A percentile compares a stretch with the other conserved stretches of the same genome.
phyloP scores from a whole-genome alignment of 2,888 invertebrate species.

The Tetragonula carbonaria region DNA sequence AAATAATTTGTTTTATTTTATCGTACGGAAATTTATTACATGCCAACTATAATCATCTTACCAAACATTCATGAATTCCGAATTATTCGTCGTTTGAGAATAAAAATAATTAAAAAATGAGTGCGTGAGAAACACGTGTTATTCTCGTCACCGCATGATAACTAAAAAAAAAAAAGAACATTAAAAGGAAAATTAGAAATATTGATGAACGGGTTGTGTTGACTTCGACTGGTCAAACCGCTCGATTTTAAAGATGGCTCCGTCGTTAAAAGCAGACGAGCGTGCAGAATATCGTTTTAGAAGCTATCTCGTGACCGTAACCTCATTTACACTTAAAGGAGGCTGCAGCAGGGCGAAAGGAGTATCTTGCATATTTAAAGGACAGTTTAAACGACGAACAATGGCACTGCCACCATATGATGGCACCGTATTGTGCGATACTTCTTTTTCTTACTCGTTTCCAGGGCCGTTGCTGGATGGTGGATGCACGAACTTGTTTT shows the following conservation, averaged over 20 bases:
- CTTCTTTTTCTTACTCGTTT: constrained; percentile 40
- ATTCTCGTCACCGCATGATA: not conserved
- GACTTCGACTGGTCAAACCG: constrained; percentile 18
- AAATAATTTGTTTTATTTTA: not conserved
- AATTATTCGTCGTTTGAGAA: not conserved
- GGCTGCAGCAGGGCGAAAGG: constrained; percentile 35
- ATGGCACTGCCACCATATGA: constrained; percentile 45
- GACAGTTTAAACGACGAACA: constrained; percentile 51
- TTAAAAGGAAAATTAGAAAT: not conserved
- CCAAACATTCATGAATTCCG: not conserved
- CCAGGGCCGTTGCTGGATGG: constrained; percentile 44
- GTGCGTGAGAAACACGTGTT: not conserved
- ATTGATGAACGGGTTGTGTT: constrained; percentile 2
- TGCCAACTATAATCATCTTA: not conserved
- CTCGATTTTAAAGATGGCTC: constrained; percentile 21
- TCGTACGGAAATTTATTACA: not conserved
- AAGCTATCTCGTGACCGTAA: constrained; percentile 27
- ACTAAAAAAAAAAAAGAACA: no score
- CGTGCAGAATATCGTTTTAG: constrained; percentile 7
- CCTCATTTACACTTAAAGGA: constrained; percentile 55
- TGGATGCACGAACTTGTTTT: constrained; percentile 54
- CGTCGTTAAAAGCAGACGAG: constrained; percentile 18
- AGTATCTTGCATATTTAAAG: constrained; percentile 49
- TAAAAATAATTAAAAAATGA: not conserved
- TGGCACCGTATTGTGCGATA: constrained; percentile 42